phyloP scores from a whole-genome alignment of 2,888 invertebrate species.

The Rhodophaea formosa region DNA sequence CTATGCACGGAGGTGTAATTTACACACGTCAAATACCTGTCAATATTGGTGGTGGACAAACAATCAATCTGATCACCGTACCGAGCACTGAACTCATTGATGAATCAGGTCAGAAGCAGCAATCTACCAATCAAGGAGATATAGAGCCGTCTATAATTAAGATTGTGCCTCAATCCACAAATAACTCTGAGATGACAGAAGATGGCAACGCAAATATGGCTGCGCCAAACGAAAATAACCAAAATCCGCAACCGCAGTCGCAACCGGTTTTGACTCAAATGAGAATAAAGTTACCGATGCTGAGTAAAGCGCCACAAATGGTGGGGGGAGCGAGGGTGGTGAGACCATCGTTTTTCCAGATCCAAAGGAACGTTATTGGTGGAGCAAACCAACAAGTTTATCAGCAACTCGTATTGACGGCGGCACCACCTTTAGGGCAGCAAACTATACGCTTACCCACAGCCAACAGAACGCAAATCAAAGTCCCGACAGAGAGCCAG shows the following conservation, averaged over 20 bases:
- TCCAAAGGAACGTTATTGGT: conserved; percentile 82
- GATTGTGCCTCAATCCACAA: conserved; percentile 58
- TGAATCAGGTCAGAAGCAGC: conserved; percentile 65
- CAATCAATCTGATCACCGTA: conserved; percentile 81
- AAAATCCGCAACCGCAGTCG: conserved; percentile 52
- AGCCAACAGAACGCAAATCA: conserved; percentile 43
- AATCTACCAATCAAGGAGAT: conserved; percentile 50
- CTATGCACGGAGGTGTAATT: conserved; percentile 85
- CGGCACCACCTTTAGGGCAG: conserved; percentile 71
- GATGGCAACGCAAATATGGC: conserved; percentile 52
- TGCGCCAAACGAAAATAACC: conserved; percentile 48
- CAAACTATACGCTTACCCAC: conserved; percentile 68
- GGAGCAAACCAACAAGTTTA: conserved; percentile 78
- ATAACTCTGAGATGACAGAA: conserved; percentile 51
- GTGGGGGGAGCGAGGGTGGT: conserved; percentile 81
- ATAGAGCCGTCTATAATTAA: conserved; percentile 72
- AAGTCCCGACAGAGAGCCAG: conserved; percentile 56
- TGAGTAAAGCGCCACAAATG: conserved; percentile 77
- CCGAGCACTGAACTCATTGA: conserved; percentile 72
- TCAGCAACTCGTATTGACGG: conserved; percentile 74
- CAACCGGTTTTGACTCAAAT: conserved; percentile 77
- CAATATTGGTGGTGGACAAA: conserved; percentile 78
- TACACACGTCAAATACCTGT: conserved; percentile 87
- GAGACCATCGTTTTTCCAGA: conserved; percentile 79
- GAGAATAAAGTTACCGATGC: conserved; percentile 77